These are phyloP conservation scores for Achlya flavicornis DNA, from an alignment of 2,888 invertebrate genomes.

Conservation along the genomic window DNA sequence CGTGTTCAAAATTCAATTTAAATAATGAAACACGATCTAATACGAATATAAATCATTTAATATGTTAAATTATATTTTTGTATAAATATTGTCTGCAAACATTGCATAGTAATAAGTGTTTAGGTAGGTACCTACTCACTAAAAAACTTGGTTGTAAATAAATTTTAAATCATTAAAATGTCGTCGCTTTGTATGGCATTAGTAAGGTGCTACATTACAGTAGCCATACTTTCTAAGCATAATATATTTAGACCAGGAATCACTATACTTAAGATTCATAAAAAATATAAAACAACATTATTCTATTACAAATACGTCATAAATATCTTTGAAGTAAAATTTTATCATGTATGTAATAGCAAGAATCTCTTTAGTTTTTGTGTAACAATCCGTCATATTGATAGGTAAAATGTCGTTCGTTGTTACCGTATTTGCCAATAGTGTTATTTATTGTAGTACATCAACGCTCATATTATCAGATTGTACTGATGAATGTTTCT, in stretches of 20 bases:
- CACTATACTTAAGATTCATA: neutral
- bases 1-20: slow-evolving; percentile 67
- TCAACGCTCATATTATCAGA: slow-evolving; percentile 32
- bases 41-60: slow-evolving; percentile 49
- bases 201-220: neutral
- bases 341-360: neutral
- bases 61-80: slow-evolving; percentile 77
- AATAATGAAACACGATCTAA: slow-evolving; percentile 51
- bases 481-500: slow-evolving; percentile 31
- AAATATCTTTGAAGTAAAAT: neutral
- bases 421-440: neutral
- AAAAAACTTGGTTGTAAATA: slow-evolving; percentile 15
- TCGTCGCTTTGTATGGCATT: slow-evolving; percentile 9
- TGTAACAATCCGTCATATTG: neutral
- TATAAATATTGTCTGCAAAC: slow-evolving; percentile 73
- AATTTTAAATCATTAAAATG: neutral
- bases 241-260: slow-evolving; percentile 5
- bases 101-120: slow-evolving; percentile 60
- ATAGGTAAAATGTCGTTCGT: neutral
- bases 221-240: neutral
- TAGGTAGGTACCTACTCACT: slow-evolving; percentile 30
- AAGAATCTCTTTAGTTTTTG: neutral
- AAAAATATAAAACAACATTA: neutral
- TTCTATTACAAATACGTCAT: neutral
- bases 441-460: neutral